A percentile compares a stretch with the other conserved stretches of the same genome.
Evolutionary conservation across 2,888 invertebrate genomes (phyloP).

Genomic region (Trichogramma dendrolimi): DNA sequence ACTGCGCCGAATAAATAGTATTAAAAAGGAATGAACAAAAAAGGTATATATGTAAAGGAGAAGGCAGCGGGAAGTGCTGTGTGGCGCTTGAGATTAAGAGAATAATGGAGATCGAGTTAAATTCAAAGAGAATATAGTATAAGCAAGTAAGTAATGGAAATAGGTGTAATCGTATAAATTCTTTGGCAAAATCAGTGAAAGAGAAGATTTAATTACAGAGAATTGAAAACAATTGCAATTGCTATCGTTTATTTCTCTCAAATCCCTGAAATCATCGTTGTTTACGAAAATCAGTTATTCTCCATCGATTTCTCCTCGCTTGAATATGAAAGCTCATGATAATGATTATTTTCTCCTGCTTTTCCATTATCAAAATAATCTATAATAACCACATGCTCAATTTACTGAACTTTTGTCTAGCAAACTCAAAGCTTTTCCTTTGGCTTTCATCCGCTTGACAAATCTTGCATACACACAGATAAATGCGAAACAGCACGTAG

Average conservation of each 20-base stretch:
- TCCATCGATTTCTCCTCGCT: neutral
- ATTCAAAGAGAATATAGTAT: conserved; percentile 6
- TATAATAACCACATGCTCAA: neutral
- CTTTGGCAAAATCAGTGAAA: neutral
- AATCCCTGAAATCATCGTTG: neutral
- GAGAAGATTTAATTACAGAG: neutral
- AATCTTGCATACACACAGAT: no score
- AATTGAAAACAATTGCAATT: neutral
- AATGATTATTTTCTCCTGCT: neutral
- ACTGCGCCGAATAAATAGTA: neutral
- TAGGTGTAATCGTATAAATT: neutral
- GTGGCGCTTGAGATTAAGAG: neutral
- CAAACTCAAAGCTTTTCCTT: no score
- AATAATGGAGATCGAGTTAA: neutral
- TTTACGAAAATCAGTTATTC: no score
- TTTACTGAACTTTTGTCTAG: no score
- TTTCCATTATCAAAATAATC: neutral
- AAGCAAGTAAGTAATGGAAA: neutral
- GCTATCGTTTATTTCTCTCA: neutral
- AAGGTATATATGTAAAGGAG: conserved; percentile 7
- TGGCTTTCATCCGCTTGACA: no score
- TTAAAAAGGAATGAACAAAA: neutral
- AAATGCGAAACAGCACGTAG: no score
- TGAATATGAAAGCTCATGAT: neutral
- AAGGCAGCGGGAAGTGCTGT: neutral